phyloP scores from a whole-genome alignment of 2,888 invertebrate genomes.

The Zygogramma bicolorata region DNA sequence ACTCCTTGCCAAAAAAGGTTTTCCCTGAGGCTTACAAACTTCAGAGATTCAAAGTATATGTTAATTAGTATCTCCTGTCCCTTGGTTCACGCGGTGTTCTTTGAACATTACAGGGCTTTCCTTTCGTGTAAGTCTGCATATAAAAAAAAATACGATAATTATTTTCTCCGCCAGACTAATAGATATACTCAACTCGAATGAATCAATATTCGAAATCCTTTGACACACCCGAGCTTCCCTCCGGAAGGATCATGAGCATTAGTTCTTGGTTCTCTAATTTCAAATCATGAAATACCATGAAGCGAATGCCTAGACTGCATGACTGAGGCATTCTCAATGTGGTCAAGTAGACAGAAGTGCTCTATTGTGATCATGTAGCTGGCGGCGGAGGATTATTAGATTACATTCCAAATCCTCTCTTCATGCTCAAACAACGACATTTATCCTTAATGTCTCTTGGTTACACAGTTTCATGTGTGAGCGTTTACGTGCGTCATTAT shows the following conservation, averaged over 20 bases:
- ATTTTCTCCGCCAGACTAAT: background rate
- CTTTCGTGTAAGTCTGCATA: no score
- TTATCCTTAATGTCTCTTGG: conserved; percentile 27
- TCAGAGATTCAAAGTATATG: no score
- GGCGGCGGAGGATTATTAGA: conserved; percentile 36
- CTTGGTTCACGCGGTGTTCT: no score
- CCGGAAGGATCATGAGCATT: conserved; percentile 15
- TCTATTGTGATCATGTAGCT: conserved; percentile 34
- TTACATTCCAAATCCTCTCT: conserved; percentile 33
- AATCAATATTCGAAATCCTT: conserved; percentile 22
- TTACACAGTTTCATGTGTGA: background rate
- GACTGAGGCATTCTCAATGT: conserved; percentile 28
- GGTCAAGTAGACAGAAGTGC: conserved; percentile 37
- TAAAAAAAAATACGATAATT: no score
- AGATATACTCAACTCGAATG: background rate
- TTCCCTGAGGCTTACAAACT: no score
- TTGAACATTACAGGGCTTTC: no score
- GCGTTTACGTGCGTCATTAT: background rate
- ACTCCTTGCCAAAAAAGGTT: no score
- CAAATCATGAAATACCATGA: conserved; percentile 16
- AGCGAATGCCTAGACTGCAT: background rate
- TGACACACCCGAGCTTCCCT: background rate
- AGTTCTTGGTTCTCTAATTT: conserved; percentile 15
- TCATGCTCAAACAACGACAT: conserved; percentile 25
- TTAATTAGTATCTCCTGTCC: no score